These are phyloP conservation scores for Nemopilema nomurai DNA, from an alignment of 30 jellyfish, hydroid and myxozoan species.

Conservation along the genomic window DNA sequence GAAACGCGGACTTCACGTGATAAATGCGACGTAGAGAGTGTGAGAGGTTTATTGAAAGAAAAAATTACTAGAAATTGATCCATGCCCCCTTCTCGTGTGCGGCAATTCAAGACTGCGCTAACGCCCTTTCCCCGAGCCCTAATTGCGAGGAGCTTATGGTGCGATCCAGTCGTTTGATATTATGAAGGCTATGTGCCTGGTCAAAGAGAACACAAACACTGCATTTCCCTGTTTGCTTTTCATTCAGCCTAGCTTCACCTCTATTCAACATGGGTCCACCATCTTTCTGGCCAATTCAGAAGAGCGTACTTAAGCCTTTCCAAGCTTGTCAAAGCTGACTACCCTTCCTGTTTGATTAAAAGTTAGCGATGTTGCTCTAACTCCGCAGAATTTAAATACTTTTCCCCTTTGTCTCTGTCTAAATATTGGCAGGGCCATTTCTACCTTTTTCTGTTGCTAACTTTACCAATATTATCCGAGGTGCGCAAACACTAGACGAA, in stretches of 20 bases:
- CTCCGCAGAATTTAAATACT: background rate
- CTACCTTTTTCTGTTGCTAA: conserved; percentile 28
- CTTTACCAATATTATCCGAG: conserved; percentile 40
- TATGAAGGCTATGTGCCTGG: background rate
- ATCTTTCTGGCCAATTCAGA: background rate
- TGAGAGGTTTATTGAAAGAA: too few relatives aligned
- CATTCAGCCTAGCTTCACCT: background rate
- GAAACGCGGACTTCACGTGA: too few relatives aligned
- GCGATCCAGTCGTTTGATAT: too few relatives aligned
- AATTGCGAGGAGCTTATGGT: too few relatives aligned
- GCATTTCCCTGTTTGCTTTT: background rate
- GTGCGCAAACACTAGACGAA: conserved; percentile 45
- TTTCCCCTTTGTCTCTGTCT: conserved; percentile 4
- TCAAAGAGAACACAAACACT: background rate
- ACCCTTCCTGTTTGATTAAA: background rate
- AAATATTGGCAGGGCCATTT: conserved; percentile 14
- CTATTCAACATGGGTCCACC: background rate
- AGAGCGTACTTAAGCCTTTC: background rate
- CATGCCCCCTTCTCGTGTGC: too few relatives aligned
- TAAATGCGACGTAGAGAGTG: too few relatives aligned
- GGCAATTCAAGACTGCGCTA: too few relatives aligned
- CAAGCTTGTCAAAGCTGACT: background rate
- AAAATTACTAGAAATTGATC: too few relatives aligned
- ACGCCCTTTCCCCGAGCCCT: too few relatives aligned
- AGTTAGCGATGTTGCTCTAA: background rate